A percentile compares a stretch with the other conserved stretches of the same genome.
These are phyloP conservation scores for Thalassaphorura encarpata DNA, from an alignment of 1,140 invertebrate species.

Conservation along the genomic window DNA sequence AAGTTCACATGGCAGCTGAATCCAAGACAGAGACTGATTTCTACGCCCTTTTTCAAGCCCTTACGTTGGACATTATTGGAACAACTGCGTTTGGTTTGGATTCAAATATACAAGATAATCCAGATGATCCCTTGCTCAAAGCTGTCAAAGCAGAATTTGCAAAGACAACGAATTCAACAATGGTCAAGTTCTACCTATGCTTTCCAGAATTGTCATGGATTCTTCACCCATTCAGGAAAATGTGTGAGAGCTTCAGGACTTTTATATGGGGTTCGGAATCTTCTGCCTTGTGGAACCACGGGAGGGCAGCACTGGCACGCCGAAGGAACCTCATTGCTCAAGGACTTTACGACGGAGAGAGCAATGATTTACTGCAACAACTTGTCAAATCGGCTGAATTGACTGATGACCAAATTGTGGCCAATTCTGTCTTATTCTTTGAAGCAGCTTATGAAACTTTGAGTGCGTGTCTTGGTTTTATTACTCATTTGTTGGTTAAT, in stretches of 20 bases:
- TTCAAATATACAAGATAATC: conserved; percentile 12
- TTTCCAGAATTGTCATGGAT: conserved; percentile 14
- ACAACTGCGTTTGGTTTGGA: conserved; percentile 20
- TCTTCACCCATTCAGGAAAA: conserved; percentile 4
- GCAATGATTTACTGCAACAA: conserved; percentile 2
- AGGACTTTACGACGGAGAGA: background rate
- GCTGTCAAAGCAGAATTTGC: conserved; percentile 21
- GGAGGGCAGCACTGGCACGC: background rate
- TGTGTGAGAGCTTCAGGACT: background rate
- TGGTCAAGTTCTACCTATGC: conserved; percentile 14
- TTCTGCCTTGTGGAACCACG: conserved; percentile 12
- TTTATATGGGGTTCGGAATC: background rate
- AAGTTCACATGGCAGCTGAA: background rate
- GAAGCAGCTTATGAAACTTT: conserved; percentile 25
- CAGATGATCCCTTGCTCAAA: conserved; percentile 6
- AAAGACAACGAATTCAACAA: conserved; percentile 3
- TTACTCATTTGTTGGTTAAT: conserved; percentile 9
- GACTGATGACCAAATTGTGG: conserved; percentile 10
- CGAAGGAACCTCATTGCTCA: too few relatives aligned
- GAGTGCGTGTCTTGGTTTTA: conserved; percentile 8
- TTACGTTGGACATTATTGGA: conserved; percentile 21
- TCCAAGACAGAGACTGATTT: conserved; percentile 19
- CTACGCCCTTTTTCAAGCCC: conserved; percentile 8
- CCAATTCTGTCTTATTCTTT: conserved; percentile 23
- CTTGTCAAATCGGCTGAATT: conserved; percentile 2